A percentile compares a stretch with the other conserved stretches of the same genome.
These are phyloP conservation scores for Neogobius melanostomus DNA, from an alignment of 2,113 vertebrate species.

Conservation along the genomic window DNA sequence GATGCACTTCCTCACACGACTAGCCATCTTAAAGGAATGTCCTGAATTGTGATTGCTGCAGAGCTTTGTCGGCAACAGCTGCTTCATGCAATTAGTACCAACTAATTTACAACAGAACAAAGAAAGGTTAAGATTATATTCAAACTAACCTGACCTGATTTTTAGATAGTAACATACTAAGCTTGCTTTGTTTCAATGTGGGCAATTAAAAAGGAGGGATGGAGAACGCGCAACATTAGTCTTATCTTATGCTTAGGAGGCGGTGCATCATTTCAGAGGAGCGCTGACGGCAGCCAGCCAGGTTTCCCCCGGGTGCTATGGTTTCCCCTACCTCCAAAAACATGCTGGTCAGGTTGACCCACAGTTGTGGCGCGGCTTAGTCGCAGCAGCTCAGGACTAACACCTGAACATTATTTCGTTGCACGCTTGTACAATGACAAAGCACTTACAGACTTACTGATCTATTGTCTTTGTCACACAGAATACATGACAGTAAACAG, in stretches of 20 bases:
- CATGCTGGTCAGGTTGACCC: too few relatives aligned
- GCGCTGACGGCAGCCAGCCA: too few relatives aligned
- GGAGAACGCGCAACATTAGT: constrained; percentile 26
- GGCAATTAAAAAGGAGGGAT: constrained; percentile 26
- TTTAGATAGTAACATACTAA: neutral
- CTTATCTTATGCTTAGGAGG: neutral
- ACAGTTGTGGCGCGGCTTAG: too few relatives aligned
- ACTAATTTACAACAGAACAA: neutral
- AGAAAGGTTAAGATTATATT: neutral
- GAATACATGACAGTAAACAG: neutral
- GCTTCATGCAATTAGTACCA: neutral
- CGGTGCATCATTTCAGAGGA: too few relatives aligned
- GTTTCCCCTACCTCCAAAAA: too few relatives aligned
- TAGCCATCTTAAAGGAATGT: constrained; percentile 49
- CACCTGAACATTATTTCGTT: too few relatives aligned
- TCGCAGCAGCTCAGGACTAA: too few relatives aligned
- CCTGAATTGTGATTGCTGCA: constrained; percentile 33
- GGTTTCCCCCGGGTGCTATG: too few relatives aligned
- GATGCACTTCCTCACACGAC: constrained; percentile 60
- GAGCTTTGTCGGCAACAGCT: constrained; percentile 24
- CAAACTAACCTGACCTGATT: neutral
- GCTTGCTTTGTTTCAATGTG: constrained; percentile 27
- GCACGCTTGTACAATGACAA: too few relatives aligned
- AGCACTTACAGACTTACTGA: too few relatives aligned
- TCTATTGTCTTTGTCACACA: constrained; percentile 21